These are phyloP conservation scores for Agrotis segetum DNA, from an alignment of 2,888 invertebrate genomes.

Conservation along the genomic window DNA sequence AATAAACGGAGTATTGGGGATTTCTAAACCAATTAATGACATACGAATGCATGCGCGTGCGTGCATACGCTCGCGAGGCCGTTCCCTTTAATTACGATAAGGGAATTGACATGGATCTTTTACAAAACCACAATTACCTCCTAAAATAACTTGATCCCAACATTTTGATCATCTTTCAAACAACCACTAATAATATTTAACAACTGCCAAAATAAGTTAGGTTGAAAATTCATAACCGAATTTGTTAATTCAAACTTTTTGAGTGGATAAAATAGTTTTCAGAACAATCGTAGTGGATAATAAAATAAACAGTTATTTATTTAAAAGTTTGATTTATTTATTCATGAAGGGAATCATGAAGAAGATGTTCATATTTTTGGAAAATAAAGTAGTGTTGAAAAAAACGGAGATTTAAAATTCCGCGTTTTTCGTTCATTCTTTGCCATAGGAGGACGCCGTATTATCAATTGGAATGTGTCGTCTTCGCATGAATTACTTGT, in stretches of 20 bases:
- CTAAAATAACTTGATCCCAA: conserved; percentile 24
- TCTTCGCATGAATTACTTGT: no score
- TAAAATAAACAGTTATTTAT: conserved; percentile 8
- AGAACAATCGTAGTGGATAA: conserved; percentile 13
- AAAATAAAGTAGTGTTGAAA: no score
- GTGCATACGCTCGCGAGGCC: neutral
- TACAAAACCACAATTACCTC: conserved; percentile 8
- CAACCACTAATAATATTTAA: conserved; percentile 24
- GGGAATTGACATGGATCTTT: neutral
- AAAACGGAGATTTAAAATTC: no score
- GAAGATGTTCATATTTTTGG: neutral
- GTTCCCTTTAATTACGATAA: neutral
- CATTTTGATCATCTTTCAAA: conserved; percentile 32
- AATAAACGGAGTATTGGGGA: neutral
- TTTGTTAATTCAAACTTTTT: conserved; percentile 38
- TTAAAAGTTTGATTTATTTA: conserved; percentile 9
- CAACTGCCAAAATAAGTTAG: conserved; percentile 41
- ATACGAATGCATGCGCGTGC: neutral
- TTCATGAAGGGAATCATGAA: neutral
- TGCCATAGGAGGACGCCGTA: no score
- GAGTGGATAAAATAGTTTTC: conserved; percentile 50
- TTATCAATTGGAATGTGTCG: no score
- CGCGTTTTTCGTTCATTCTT: no score
- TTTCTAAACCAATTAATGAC: neutral
- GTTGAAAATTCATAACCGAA: conserved; percentile 39